Evolutionary conservation across 2,113 vertebrate genomes (phyloP).

Genomic region (Neoarius graeffei): DNA sequence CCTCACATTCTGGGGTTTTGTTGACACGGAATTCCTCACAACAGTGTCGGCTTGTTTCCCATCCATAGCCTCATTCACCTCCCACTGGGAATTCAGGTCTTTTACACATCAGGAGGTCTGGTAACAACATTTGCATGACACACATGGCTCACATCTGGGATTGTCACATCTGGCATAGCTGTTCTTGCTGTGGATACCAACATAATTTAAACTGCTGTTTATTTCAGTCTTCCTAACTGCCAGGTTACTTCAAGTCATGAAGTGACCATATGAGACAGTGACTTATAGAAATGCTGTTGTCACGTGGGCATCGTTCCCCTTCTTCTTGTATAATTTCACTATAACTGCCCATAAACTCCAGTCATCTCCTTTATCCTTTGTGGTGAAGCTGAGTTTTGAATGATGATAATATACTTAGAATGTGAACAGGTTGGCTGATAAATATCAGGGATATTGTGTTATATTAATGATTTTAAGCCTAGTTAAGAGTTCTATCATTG

Average conservation of each 20-base stretch:
- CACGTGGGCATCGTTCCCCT: neutral
- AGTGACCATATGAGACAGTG: neutral
- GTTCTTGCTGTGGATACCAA: too few species aligned
- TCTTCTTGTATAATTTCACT: neutral
- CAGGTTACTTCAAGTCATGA: neutral
- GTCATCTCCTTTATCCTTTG: neutral
- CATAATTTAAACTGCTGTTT: neutral
- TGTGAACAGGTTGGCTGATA: too few species aligned
- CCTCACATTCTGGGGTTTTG: slow-evolving; percentile 41
- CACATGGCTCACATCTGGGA: slow-evolving; percentile 10
- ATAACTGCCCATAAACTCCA: neutral
- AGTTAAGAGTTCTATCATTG: too few species aligned
- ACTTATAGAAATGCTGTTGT: neutral
- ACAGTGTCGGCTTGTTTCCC: slow-evolving; percentile 55
- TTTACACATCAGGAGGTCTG: neutral
- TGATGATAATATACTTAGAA: too few species aligned
- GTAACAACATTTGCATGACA: neutral
- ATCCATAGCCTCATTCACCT: slow-evolving; percentile 15
- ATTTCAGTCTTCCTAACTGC: neutral
- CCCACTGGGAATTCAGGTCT: neutral
- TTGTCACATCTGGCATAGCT: neutral
- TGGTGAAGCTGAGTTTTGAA: neutral
- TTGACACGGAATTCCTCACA: slow-evolving; percentile 67
- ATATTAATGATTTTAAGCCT: too few species aligned
- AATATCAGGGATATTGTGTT: too few species aligned